These are phyloP conservation scores for Zaprionus vittiger DNA, from an alignment of 1,140 invertebrate species.

Conservation along the genomic window DNA sequence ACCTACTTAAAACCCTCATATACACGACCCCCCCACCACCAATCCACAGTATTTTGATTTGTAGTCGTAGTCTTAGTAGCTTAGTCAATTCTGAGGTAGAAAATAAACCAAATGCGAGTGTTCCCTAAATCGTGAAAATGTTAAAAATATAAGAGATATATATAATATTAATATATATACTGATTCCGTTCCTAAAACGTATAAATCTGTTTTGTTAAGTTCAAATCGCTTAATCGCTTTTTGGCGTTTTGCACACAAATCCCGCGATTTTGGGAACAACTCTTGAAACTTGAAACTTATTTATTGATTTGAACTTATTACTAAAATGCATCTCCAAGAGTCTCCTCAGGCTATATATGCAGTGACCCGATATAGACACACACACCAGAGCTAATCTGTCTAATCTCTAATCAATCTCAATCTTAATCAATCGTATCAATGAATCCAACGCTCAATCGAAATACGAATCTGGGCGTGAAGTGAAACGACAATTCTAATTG, in stretches of 20 bases:
- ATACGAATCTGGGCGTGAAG: constrained; percentile 41
- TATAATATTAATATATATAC: too few species aligned
- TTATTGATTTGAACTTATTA: constrained; percentile 45
- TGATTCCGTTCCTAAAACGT: not conserved
- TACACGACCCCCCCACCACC: not conserved
- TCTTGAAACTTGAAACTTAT: not conserved
- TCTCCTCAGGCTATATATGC: constrained; percentile 51
- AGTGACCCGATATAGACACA: constrained; percentile 18
- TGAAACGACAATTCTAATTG: constrained; percentile 72
- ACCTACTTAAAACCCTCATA: not conserved
- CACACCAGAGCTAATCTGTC: constrained; percentile 21
- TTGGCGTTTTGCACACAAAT: not conserved
- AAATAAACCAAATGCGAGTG: constrained; percentile 13
- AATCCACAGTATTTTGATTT: constrained; percentile 49
- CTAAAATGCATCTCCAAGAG: constrained; percentile 60
- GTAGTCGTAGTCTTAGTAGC: constrained; percentile 46
- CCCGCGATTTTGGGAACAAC: constrained; percentile 21
- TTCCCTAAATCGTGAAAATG: constrained; percentile 14
- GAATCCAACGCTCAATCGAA: constrained; percentile 21
- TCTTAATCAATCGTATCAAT: constrained; percentile 17
- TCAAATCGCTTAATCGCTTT: not conserved
- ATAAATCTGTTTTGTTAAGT: not conserved
- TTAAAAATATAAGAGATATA: not conserved
- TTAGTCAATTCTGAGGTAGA: constrained; percentile 12
- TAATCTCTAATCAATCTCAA: constrained; percentile 25